Conservation (phyloP, 2,113 vertebrate genomes). For the Actenoides lindsayi region DNA sequence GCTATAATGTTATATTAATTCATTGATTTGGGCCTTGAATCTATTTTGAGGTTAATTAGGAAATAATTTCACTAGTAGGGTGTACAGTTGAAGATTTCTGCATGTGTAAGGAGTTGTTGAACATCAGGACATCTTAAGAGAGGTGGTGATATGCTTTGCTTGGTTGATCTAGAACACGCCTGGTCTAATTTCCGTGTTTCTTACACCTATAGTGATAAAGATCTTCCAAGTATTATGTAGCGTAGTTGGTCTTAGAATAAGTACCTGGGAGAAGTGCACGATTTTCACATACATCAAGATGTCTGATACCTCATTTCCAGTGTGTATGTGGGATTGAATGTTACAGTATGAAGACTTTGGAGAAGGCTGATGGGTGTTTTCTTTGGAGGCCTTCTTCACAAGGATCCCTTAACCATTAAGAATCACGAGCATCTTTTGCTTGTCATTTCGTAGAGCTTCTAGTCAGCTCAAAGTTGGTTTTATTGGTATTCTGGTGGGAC, state of each 20-base stretch:
- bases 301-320: not conserved
- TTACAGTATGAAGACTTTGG: not conserved
- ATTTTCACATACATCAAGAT: not conserved
- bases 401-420: not conserved
- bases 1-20: not conserved
- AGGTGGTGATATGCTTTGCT: fast-evolving
- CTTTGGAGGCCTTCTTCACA: not conserved
- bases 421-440: not conserved
- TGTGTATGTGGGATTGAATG: not conserved
- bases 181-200: not conserved
- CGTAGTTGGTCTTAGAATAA: not conserved
- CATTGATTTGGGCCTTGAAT: not conserved
- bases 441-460: not conserved
- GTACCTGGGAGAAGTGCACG: not conserved
- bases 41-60: not conserved
- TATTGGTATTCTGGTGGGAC: not conserved
- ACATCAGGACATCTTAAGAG: not conserved
- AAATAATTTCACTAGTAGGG: not conserved
- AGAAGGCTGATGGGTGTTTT: not conserved
- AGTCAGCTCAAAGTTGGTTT: not conserved
- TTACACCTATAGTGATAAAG: not conserved
- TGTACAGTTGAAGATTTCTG: not conserved
- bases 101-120: not conserved
- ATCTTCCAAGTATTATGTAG: not conserved
- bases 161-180: not conserved